Base-by-base conservation (phyloP, 2,888 invertebrate genomes). In the Masnerella sp. region DNA sequence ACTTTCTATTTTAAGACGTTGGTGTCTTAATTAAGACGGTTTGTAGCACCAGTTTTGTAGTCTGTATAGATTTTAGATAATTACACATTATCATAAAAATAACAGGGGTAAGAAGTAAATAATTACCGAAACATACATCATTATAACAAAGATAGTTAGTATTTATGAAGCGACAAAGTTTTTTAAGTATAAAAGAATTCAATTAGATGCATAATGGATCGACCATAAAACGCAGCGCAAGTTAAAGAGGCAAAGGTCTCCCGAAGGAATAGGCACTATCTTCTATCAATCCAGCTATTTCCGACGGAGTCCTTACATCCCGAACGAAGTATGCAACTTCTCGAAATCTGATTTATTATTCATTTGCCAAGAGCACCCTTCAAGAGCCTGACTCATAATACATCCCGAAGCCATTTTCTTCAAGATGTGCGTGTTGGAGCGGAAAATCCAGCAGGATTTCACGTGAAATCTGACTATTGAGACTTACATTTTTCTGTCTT, bases 191-290 rank as follows among this genome's bases (percentile, higher is more conserved):
- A 76, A 73, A 72, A 59, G 76, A 81, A 83, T 82, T 84, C 84
- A 85, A 86, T 87, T 86, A 84, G 79, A 78, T 85, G 79, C 83
- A 87, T 78, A 80, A 86, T 87, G 78, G 78, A 85, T 84, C 76
- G 76, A 73, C 74, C 78, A 79, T 80, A 80, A 78, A 78, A 78
- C 77, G 62, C 77, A 78, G 79, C 52, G 70, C 72, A 81, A 80
- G 80, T 82, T 83, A 83, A 84, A 82, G 80, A 84, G 83, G 77
- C 81, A 78, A 81, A 80, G 80, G 79, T 78, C 79, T 83, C 85
- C 85, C 75, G 45, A 81, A 80, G 86, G 81, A 81, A 83, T 77
- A 79, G 76, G 76, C 79, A 78, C 80, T 80, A 81, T 77, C 76
- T 77, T 65, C 58, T 74, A 74, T 74, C 79, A 76, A 80, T 79